These are phyloP conservation scores for Pegea sp. DNA, from an alignment of 23 tunicate genomes.

Conservation along the genomic window DNA sequence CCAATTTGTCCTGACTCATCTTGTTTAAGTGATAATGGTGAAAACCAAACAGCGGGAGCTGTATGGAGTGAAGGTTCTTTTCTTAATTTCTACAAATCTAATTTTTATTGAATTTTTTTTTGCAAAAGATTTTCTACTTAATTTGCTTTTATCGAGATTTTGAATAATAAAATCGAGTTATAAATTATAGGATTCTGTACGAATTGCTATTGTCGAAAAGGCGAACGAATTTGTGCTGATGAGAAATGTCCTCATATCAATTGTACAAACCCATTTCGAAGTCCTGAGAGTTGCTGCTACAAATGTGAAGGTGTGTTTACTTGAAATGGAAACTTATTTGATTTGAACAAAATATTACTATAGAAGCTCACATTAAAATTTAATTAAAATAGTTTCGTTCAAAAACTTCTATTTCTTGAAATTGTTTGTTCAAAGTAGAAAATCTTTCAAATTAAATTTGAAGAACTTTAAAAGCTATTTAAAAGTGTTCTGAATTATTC, in stretches of 20 bases:
- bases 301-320: conserved; percentile 46
- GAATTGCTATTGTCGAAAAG: conserved; percentile 68
- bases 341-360: no score
- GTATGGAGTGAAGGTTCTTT: conserved; percentile 92
- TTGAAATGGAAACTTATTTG: no score
- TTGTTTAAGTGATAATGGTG: conserved; percentile 33
- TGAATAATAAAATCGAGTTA: neutral
- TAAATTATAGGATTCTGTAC: conserved; percentile 30
- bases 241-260: conserved; percentile 82
- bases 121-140: neutral
- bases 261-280: conserved; percentile 30
- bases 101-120: no score
- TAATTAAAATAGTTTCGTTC: neutral
- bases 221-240: conserved; percentile 58
- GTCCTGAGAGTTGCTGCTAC: conserved; percentile 45
- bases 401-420: no score
- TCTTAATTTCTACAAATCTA: no score
- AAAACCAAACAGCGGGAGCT: conserved; percentile 15
- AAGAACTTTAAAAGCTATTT: no score
- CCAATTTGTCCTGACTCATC: conserved; percentile 61
- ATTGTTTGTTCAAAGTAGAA: no score
- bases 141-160: neutral
- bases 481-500: no score
- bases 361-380: neutral
- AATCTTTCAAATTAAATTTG: no score